These are phyloP conservation scores for Tychaedon coryphoeus DNA, from an alignment of 2,113 vertebrate species.

Conservation along the genomic window DNA sequence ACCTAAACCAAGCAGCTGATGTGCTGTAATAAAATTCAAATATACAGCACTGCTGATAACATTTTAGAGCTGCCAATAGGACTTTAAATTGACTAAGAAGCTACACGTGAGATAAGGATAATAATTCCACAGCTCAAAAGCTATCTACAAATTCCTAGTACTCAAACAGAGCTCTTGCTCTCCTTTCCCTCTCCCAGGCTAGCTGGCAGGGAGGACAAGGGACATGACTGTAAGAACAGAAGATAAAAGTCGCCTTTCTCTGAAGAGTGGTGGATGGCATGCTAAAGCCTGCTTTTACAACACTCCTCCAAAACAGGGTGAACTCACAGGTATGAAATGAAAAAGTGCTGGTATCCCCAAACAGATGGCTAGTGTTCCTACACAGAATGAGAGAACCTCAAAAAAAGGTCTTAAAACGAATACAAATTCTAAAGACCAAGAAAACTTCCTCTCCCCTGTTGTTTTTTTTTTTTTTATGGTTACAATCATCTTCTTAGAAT, in stretches of 20 bases:
- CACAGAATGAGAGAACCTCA: background rate
- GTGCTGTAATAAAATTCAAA: background rate
- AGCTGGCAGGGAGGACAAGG: background rate
- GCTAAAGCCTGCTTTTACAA: background rate
- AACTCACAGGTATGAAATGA: background rate
- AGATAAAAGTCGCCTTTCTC: background rate
- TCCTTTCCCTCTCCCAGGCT: background rate
- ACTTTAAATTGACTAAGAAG: background rate
- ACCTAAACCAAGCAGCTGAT: background rate
- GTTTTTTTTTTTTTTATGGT: background rate
- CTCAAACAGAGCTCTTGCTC: background rate
- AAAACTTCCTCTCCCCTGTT: background rate
- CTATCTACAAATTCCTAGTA: background rate
- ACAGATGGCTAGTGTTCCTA: background rate
- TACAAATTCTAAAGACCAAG: background rate
- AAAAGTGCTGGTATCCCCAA: background rate
- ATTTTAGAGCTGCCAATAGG: background rate
- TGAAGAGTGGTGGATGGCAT: background rate
- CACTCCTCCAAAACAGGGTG: background rate
- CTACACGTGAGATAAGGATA: background rate
- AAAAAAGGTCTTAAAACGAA: background rate
- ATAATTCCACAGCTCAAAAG: background rate
- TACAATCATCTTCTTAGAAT: background rate
- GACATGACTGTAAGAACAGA: background rate
- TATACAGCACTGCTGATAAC: background rate